phyloP scores from a whole-genome alignment of 2,888 invertebrate species.

The Horisme vitalbata region DNA sequence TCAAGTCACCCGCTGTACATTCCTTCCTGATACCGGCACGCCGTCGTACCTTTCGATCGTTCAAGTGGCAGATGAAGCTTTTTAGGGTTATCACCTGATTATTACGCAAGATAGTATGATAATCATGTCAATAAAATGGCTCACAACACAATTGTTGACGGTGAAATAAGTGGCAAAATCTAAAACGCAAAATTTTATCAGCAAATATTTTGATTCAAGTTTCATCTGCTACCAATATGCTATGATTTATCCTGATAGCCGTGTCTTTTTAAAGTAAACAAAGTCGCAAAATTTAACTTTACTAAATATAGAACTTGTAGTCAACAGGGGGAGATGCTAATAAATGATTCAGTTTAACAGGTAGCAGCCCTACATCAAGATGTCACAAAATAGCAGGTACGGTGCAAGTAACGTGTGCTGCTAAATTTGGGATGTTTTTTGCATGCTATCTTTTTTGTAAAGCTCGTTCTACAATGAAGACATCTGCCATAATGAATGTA shows the following conservation, averaged over 20 bases:
- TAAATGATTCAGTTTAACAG: slow-evolving; percentile 43
- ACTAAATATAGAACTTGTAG: slow-evolving; percentile 4
- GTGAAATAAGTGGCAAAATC: slow-evolving; percentile 1
- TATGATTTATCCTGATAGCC: no score
- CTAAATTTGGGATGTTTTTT: slow-evolving; percentile 74
- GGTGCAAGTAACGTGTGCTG: slow-evolving; percentile 66
- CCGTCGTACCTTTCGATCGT: slow-evolving; percentile 82
- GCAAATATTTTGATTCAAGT: no score
- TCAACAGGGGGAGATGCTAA: slow-evolving; percentile 32
- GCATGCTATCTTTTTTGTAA: slow-evolving; percentile 54
- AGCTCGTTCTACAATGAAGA: slow-evolving; percentile 52
- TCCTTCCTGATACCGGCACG: slow-evolving; percentile 81
- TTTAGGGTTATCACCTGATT: slow-evolving; percentile 73
- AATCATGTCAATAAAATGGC: slow-evolving; percentile 17
- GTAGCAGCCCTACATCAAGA: slow-evolving; percentile 73
- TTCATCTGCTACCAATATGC: no score
- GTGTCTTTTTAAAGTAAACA: no score
- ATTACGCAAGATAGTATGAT: slow-evolving; percentile 33
- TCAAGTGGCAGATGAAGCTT: slow-evolving; percentile 83
- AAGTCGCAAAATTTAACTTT: background rate
- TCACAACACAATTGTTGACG: slow-evolving; percentile 5
- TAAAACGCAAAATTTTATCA: no score
- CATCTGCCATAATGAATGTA: slow-evolving; percentile 51
- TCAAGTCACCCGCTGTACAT: slow-evolving; percentile 82
- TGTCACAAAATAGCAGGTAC: slow-evolving; percentile 81